Base-by-base conservation (phyloP, 92 coral and sea anemone genomes). In the Phenganax subtilis region DNA sequence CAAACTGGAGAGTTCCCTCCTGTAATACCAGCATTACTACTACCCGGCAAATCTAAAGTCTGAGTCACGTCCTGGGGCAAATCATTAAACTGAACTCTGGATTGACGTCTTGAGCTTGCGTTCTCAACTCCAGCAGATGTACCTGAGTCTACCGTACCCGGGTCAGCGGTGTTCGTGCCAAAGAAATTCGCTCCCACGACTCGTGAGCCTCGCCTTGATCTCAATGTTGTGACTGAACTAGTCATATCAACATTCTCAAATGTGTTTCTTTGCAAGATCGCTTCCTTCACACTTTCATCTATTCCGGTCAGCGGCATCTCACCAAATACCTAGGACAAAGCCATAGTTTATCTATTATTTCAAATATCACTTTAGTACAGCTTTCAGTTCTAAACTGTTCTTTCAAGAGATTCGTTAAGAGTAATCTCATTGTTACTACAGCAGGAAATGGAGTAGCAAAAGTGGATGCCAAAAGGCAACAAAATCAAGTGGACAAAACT, bases 261-360 rank as follows among this genome's bases (percentile, higher is more conserved):
- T 31, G 86, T 91, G n/a, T 96, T 93, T 44, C 97, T 93, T 82
- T 91, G 90, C 59, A 93, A 85, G 30, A 93, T 90, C 8, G 93
- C 97, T 85, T 93, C 97, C 80, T 93, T 93, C 16, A 93, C 85
- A 25, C 93, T 93, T 78, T 93, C 97, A 72, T 93, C 98, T 88
- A 93, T 90, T 54, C 97, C 93, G 9, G 91, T 92, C 67, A 93
- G 90, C 53, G 93, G 93, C 93, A 93, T 93, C 87, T 93, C 96
- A 53, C 96, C 96, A 64, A 93, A 93, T 69, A 93, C 97, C 97
- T 93, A 58, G 65, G 9, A 25, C 12, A 9, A 59, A 14, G 15
- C 12, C 60, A 58, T n/a, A 7, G n/a, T 10, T 56, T 17, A 12
- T 0, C 6, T 0, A 6, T 61, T 17, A 61, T 7, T 7, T 17